These are phyloP conservation scores for Datnioides undecimradiatus DNA, from an alignment of 2,113 vertebrate genomes.

Conservation along the genomic window DNA sequence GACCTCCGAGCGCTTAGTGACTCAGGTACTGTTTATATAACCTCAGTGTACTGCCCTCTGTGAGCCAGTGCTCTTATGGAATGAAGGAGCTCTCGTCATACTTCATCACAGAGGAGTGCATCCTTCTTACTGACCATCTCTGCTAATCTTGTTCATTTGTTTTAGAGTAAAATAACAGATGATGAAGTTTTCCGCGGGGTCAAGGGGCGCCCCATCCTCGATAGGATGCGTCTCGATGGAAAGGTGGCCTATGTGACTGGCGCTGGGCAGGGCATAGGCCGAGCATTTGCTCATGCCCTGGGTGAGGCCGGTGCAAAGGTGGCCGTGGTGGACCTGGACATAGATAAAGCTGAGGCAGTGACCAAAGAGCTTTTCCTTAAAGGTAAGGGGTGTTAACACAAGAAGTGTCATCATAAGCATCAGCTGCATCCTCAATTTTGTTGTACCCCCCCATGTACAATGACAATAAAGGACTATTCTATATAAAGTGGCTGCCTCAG, in stretches of 20 bases:
- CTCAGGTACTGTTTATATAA: slow-evolving; percentile 51
- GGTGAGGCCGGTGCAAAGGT: slow-evolving; percentile 87
- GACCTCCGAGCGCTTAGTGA: slow-evolving; percentile 14
- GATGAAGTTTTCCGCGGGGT: slow-evolving; percentile 85
- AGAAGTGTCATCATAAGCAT: no score
- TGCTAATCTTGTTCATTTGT: slow-evolving; percentile 1
- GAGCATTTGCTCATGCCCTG: slow-evolving; percentile 85
- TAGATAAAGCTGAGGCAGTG: slow-evolving; percentile 82
- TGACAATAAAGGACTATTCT: no score
- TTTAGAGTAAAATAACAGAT: slow-evolving; percentile 61
- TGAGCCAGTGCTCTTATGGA: not conserved
- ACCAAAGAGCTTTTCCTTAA: slow-evolving; percentile 83
- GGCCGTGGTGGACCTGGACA: slow-evolving; percentile 83
- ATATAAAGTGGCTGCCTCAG: no score
- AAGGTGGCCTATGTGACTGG: slow-evolving; percentile 86
- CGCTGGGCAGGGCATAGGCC: slow-evolving; percentile 86
- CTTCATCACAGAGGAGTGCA: not conserved
- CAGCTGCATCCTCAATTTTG: no score
- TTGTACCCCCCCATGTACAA: no score
- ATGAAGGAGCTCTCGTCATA: no score
- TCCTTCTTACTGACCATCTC: not conserved
- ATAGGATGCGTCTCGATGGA: slow-evolving; percentile 83
- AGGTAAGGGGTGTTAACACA: slow-evolving; percentile 69
- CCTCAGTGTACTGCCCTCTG: not conserved
- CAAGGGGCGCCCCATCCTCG: slow-evolving; percentile 72